Evolutionary conservation across 2,113 vertebrate genomes (phyloP).

Genomic region (Boulengerochromis microlepis): DNA sequence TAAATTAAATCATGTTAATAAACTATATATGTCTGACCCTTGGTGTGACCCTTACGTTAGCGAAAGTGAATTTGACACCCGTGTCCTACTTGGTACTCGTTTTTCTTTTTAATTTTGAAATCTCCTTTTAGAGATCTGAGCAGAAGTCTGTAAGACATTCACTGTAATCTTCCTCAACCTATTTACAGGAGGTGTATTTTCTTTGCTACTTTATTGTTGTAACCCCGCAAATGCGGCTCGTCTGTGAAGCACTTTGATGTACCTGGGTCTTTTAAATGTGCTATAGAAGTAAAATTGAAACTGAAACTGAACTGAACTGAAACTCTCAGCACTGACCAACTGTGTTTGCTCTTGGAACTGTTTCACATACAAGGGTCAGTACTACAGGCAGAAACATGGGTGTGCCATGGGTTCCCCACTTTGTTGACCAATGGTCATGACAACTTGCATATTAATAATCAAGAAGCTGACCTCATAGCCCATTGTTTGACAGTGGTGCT

Average conservation of each 20-base stretch:
- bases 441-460: background rate
- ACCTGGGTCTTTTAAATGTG: background rate
- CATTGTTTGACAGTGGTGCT: background rate
- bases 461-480: background rate
- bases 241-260: background rate
- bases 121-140: background rate
- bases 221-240: accelerated
- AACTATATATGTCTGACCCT: background rate
- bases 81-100: background rate
- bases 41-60: background rate
- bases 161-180: background rate
- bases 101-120: background rate
- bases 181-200: background rate
- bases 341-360: background rate
- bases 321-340: background rate
- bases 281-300: too few relatives aligned
- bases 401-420: background rate
- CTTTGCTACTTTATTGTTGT: background rate
- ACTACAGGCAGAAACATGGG: background rate
- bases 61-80: background rate
- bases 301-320: too few relatives aligned
- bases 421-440: background rate
- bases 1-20: background rate
- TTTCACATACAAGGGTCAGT: background rate
- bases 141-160: background rate